phyloP scores from a whole-genome alignment of 2,888 invertebrate genomes.

The Catocala fraxini region DNA sequence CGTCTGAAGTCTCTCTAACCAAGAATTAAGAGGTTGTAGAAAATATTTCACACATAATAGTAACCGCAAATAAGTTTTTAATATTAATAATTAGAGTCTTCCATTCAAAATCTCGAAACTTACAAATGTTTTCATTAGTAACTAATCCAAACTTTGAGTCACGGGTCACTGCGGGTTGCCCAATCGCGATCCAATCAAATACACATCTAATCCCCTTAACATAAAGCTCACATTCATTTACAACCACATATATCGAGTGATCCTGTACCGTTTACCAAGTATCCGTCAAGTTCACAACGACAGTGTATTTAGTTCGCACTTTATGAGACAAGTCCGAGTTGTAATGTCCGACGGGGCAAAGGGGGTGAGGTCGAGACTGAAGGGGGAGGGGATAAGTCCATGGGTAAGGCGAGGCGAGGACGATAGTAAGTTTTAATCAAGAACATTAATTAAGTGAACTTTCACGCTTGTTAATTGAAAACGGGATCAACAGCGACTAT shows the following conservation, averaged over 20 bases:
- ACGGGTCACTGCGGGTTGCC: background rate
- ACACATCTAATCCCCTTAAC: background rate
- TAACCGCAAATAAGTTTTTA: too few species aligned
- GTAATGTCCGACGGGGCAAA: constrained; percentile 17
- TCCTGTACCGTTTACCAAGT: constrained; percentile 18
- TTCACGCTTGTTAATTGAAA: constrained; percentile 52
- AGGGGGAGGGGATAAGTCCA: constrained; percentile 1
- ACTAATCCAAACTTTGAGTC: constrained; percentile 18
- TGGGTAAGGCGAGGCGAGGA: background rate
- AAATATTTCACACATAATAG: too few species aligned
- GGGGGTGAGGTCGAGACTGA: background rate
- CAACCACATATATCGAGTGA: background rate
- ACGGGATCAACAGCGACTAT: constrained; percentile 41
- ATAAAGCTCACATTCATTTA: background rate
- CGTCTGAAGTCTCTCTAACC: too few species aligned
- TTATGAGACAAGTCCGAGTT: constrained; percentile 25
- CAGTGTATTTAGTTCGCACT: constrained; percentile 23
- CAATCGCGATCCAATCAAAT: background rate
- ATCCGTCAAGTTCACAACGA: constrained; percentile 22
- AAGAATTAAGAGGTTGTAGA: too few species aligned
- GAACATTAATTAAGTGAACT: constrained; percentile 55
- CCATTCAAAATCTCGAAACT: constrained; percentile 1
- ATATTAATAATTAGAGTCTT: background rate
- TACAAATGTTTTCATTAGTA: constrained; percentile 14
- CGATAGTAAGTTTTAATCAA: constrained; percentile 56